phyloP scores from a whole-genome alignment of 2,888 invertebrate genomes.

The Eudasyphora cyanicolor region DNA sequence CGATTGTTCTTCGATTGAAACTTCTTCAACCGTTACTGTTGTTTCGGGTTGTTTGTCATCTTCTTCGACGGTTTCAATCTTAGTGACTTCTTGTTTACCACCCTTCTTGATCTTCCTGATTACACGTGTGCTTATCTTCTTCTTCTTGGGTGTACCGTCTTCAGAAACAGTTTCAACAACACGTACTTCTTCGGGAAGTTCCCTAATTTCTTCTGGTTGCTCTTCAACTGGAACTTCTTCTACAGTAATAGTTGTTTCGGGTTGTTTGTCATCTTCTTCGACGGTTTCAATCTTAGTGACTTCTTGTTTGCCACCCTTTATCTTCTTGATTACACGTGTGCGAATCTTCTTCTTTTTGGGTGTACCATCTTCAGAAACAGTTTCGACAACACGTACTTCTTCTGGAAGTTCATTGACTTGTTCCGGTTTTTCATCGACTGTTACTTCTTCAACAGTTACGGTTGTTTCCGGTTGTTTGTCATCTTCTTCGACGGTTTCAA shows the following conservation, averaged over 20 bases:
- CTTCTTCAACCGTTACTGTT: constrained; percentile 53
- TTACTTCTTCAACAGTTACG: constrained; percentile 69
- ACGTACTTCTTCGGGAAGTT: constrained; percentile 49
- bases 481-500: constrained; percentile 76
- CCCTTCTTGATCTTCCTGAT: constrained; percentile 56
- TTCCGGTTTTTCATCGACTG: constrained; percentile 48
- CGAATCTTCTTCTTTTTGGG: constrained; percentile 73
- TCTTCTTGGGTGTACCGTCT: constrained; percentile 53
- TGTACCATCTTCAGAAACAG: constrained; percentile 66
- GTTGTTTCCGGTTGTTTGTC: constrained; percentile 74
- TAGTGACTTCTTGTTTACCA: constrained; percentile 57
- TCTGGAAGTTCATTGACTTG: constrained; percentile 59
- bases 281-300: constrained; percentile 67
- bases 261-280: constrained; percentile 46
- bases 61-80: constrained; percentile 59
- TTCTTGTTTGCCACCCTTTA: constrained; percentile 69
- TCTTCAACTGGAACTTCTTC: constrained; percentile 46
- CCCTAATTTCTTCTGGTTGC: constrained; percentile 66
- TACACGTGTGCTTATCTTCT: constrained; percentile 54
- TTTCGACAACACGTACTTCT: constrained; percentile 67
- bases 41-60: constrained; percentile 58
- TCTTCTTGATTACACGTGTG: constrained; percentile 68
- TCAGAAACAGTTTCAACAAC: constrained; percentile 45
- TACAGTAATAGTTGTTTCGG: constrained; percentile 70
- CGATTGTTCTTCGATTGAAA: constrained; percentile 36